A percentile compares a stretch with the other conserved stretches of the same genome.
These are phyloP conservation scores for Grammomys dolichurus DNA, from an alignment of 2,113 vertebrate genomes.

Conservation along the genomic window DNA sequence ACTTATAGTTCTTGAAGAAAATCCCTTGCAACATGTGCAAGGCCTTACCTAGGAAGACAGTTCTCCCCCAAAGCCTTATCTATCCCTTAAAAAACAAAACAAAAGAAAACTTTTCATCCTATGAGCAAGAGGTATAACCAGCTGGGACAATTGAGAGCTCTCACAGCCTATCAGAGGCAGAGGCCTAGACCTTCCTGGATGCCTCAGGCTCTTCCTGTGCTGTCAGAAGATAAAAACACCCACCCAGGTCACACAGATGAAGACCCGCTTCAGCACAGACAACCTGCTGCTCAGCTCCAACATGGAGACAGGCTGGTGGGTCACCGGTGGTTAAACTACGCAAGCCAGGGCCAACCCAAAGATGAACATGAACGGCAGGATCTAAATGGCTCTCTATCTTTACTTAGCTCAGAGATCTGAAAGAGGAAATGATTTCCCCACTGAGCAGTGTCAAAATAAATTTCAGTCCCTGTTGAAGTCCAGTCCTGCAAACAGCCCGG, in stretches of 20 bases:
- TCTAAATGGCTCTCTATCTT: not conserved
- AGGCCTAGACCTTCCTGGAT: rapidly evolving
- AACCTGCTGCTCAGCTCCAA: not conserved
- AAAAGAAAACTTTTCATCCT: not conserved
- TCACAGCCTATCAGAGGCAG: rapidly evolving
- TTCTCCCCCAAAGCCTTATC: not conserved
- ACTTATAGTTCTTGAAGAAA: not conserved
- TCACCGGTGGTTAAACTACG: not conserved
- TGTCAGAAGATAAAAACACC: too few species aligned
- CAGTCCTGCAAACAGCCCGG: not conserved
- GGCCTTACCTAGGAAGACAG: not conserved
- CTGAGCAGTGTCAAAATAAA: conserved; percentile 49
- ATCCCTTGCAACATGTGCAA: not conserved
- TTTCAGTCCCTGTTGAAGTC: conserved; percentile 27
- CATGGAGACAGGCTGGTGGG: not conserved
- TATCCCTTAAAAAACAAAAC: not conserved
- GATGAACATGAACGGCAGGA: not conserved
- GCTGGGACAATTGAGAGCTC: rapidly evolving
- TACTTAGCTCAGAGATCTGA: conserved; percentile 5
- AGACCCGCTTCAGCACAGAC: not conserved
- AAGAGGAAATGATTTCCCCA: conserved; percentile 53
- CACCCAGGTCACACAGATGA: rapidly evolving
- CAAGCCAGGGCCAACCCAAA: not conserved
- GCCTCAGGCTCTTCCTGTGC: too few species aligned
- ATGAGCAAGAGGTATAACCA: too few species aligned